Conservation (phyloP, 2,113 vertebrate species). For the Myotis brandtii region DNA sequence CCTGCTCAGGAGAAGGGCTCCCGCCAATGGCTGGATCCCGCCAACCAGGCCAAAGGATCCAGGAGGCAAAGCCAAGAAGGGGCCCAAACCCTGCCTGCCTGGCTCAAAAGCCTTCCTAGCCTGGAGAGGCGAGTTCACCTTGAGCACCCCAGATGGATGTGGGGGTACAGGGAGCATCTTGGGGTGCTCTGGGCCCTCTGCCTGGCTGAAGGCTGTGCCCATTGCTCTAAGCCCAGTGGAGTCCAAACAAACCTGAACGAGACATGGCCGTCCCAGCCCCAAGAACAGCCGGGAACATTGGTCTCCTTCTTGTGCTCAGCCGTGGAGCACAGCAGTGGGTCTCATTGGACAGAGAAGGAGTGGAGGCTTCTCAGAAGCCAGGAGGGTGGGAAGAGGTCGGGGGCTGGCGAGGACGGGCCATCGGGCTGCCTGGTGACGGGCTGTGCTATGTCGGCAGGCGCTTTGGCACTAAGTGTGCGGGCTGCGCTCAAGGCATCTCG, state of each 20-base stretch:
- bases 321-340: not conserved
- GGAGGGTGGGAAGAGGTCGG: not conserved
- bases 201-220: not conserved
- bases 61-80: not conserved
- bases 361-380: not conserved
- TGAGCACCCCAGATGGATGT: not conserved
- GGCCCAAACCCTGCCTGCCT: not conserved
- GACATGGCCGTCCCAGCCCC: not conserved
- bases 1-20: not conserved
- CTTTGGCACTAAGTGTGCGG: slow-evolving; percentile 98
- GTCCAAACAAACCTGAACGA: not conserved
- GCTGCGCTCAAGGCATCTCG: slow-evolving; percentile 97
- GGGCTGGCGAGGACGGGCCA: not conserved
- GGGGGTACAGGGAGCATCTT: not conserved
- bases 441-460: slow-evolving; percentile 86
- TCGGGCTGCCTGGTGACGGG: not conserved
- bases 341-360: not conserved
- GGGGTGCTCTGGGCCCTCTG: not conserved
- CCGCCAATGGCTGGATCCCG: not conserved
- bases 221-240: not conserved
- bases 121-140: not conserved
- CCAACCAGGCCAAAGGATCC: not conserved
- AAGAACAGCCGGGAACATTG: not conserved
- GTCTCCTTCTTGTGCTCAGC: not conserved
- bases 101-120: not conserved